Percentiles rank a stretch among this genome's conserved stretches.
These are phyloP conservation scores for Liolophura sinensis DNA, from an alignment of 1,140 invertebrate species.

Conservation along the genomic window DNA sequence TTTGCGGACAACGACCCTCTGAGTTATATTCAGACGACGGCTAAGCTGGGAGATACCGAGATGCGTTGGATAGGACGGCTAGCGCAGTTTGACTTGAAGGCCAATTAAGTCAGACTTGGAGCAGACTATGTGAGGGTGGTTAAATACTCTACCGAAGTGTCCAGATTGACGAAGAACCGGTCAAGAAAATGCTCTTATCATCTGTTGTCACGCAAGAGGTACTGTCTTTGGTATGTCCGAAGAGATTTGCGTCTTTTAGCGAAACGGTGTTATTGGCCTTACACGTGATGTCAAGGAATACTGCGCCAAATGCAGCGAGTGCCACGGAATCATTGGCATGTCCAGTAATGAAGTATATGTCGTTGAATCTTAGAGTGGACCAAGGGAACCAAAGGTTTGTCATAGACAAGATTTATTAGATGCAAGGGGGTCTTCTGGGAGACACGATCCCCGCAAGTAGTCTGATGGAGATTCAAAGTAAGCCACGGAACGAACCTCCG, in stretches of 20 bases:
- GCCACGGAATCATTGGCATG: neutral
- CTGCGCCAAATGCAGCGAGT: neutral
- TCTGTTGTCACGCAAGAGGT: neutral
- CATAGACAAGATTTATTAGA: too few species aligned
- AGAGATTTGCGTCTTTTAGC: too few species aligned
- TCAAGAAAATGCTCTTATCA: neutral
- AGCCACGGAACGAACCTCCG: too few species aligned
- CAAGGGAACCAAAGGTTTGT: too few species aligned
- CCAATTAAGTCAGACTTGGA: too few species aligned
- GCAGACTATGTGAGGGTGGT: neutral
- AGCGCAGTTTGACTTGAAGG: neutral
- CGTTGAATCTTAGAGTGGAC: too few species aligned
- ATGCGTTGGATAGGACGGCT: neutral
- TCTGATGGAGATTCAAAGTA: too few species aligned
- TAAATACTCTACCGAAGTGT: neutral
- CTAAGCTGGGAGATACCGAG: neutral
- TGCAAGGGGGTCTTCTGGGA: too few species aligned
- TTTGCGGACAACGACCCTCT: too few species aligned
- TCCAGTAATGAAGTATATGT: too few species aligned
- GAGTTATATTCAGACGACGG: neutral
- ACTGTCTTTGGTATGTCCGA: neutral
- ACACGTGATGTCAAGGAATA: constrained; percentile 1
- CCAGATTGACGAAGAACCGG: neutral
- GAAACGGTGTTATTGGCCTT: neutral
- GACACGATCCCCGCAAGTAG: too few species aligned